Percentiles rank a stretch among this genome's conserved stretches.
Conservation (phyloP, 2,113 vertebrate genomes). For the Scophthalmus maximus region DNA sequence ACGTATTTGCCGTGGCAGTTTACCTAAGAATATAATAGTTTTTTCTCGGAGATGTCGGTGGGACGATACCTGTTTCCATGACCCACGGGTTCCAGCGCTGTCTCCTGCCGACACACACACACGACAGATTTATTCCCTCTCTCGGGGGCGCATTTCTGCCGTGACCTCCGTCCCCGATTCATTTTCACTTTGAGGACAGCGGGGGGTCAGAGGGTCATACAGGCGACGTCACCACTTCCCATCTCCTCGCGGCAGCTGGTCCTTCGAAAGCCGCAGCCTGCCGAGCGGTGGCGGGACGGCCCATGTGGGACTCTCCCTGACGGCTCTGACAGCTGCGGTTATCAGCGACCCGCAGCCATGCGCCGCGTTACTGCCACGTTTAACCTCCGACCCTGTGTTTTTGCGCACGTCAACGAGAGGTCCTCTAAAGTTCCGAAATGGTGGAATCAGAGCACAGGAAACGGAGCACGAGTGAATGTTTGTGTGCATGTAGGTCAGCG, state of each 20-base stretch:
- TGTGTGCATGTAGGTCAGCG: slow-evolving; percentile 34
- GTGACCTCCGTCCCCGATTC: slow-evolving; percentile 7
- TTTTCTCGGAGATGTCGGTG: neutral
- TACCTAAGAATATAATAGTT: neutral
- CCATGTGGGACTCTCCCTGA: neutral
- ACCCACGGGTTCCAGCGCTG: neutral
- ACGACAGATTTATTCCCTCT: slow-evolving; percentile 33
- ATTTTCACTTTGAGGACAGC: slow-evolving; percentile 25
- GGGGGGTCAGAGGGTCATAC: slow-evolving; percentile 24
- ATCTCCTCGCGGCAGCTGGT: slow-evolving; percentile 43
- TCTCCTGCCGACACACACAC: too few relatives aligned
- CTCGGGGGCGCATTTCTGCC: neutral
- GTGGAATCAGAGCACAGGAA: slow-evolving; percentile 40
- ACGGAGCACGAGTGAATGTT: slow-evolving; percentile 14
- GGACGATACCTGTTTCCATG: neutral
- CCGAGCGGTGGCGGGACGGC: neutral
- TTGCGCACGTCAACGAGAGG: slow-evolving; percentile 9
- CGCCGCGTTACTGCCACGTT: slow-evolving; percentile 9
- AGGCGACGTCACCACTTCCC: slow-evolving; percentile 29
- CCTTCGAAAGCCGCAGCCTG: slow-evolving; percentile 39
- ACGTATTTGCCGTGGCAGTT: neutral
- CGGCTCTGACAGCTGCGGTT: slow-evolving; percentile 2
- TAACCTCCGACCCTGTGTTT: slow-evolving; percentile 39
- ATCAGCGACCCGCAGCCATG: neutral
- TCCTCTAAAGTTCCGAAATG: neutral